These are phyloP conservation scores for Haliclona indistincta DNA, from an alignment of 37 sponge, comb jelly and placozoan species.

Conservation along the genomic window DNA sequence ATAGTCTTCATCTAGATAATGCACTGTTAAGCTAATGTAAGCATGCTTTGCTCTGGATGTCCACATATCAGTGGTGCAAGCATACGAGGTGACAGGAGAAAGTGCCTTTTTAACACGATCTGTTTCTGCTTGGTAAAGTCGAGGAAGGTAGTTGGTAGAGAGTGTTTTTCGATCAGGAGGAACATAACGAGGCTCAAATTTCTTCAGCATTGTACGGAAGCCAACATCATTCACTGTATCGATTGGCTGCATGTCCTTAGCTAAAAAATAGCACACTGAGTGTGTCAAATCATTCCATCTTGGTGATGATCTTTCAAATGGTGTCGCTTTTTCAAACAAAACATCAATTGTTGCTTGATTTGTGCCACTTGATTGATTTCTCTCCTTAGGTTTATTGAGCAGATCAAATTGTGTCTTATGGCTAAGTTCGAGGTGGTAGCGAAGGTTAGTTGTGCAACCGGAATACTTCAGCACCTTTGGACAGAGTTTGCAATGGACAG, in stretches of 20 bases:
- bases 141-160: slow-evolving; percentile 18
- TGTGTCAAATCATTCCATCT: neutral
- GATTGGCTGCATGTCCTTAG: slow-evolving; percentile 41
- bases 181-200: slow-evolving; percentile 20
- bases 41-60: slow-evolving; percentile 45
- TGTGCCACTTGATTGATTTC: neutral
- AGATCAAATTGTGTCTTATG: slow-evolving; percentile 6
- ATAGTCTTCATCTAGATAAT: slow-evolving; percentile 12
- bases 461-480: slow-evolving; percentile 27
- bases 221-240: slow-evolving; percentile 30
- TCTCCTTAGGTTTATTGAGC: neutral
- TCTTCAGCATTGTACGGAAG: slow-evolving; percentile 23
- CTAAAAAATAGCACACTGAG: slow-evolving; percentile 28
- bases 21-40: slow-evolving; percentile 38
- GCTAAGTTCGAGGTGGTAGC: slow-evolving; percentile 7
- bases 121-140: slow-evolving; percentile 7
- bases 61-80: slow-evolving; percentile 51
- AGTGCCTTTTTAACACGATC: slow-evolving; percentile 1
- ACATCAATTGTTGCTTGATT: neutral
- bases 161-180: slow-evolving; percentile 35
- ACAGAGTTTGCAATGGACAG: slow-evolving; percentile 12
- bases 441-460: slow-evolving; percentile 22
- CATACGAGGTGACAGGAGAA: slow-evolving; percentile 3
- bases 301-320: slow-evolving; percentile 14
- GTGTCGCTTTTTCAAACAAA: neutral